Conservation (phyloP, 2,888 invertebrate genomes). For the Leuctra nigra region DNA sequence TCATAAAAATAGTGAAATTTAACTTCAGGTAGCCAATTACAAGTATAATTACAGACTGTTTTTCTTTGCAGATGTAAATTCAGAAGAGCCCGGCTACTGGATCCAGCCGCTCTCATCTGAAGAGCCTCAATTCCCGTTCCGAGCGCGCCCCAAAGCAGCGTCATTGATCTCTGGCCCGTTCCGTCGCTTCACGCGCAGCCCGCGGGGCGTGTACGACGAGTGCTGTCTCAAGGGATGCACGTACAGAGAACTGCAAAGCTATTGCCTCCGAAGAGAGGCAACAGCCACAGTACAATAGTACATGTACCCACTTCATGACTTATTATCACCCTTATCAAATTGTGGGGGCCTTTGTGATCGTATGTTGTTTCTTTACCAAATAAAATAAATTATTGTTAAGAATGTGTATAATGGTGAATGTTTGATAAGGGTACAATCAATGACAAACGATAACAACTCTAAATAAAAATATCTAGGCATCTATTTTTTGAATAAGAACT, state of each 20-base stretch:
- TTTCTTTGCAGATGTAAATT: slow-evolving; percentile 9
- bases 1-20: no score
- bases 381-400: slow-evolving; percentile 18
- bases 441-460: background rate
- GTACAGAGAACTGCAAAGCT: slow-evolving; percentile 37
- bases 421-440: background rate
- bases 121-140: slow-evolving; percentile 34
- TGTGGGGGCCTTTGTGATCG: slow-evolving; percentile 14
- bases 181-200: slow-evolving; percentile 31
- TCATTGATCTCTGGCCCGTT: slow-evolving; percentile 36
- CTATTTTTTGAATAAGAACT: background rate
- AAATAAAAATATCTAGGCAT: background rate
- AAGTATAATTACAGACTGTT: background rate
- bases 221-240: slow-evolving; percentile 42
- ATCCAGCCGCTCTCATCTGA: slow-evolving; percentile 12
- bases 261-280: slow-evolving; percentile 33
- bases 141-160: slow-evolving; percentile 35
- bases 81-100: slow-evolving; percentile 16
- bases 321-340: background rate
- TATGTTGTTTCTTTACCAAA: slow-evolving; percentile 16
- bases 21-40: background rate
- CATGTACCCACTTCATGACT: background rate
- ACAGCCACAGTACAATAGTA: background rate
- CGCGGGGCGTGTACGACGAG: slow-evolving; percentile 42
- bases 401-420: slow-evolving; percentile 10